Percentiles rank a stretch among this genome's conserved stretches.
Evolutionary conservation across 2,888 invertebrate genomes (phyloP).

Genomic region (Ichneumoninae sp.): DNA sequence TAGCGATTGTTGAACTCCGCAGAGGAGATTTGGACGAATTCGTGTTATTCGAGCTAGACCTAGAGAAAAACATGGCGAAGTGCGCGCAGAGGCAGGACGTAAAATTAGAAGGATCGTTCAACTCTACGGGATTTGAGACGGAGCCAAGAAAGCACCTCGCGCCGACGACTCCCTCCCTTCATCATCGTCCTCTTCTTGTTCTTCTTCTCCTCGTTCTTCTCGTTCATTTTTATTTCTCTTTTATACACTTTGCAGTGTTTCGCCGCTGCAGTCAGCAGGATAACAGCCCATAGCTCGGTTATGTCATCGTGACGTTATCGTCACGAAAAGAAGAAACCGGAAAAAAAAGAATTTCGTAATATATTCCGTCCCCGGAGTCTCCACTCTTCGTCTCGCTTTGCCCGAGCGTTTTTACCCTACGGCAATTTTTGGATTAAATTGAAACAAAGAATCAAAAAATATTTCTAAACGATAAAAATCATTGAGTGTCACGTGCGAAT

Average conservation of each 20-base stretch:
- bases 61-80: slow-evolving; percentile 71
- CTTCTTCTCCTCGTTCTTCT: slow-evolving; percentile 35
- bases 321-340: background rate
- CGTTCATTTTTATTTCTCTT: slow-evolving; percentile 20
- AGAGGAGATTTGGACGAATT: slow-evolving; percentile 46
- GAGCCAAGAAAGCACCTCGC: slow-evolving; percentile 73
- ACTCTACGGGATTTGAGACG: slow-evolving; percentile 73
- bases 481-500: too few relatives aligned
- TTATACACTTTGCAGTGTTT: slow-evolving; percentile 59
- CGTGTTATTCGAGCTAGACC: slow-evolving; percentile 75
- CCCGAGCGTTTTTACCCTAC: background rate
- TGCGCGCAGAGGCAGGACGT: slow-evolving; percentile 63
- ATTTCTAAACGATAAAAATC: too few relatives aligned
- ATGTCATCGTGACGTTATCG: slow-evolving; percentile 5
- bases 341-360: background rate
- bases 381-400: background rate
- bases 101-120: slow-evolving; percentile 80
- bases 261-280: slow-evolving; percentile 68
- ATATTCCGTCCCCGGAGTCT: background rate
- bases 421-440: too few relatives aligned
- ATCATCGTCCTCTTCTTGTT: slow-evolving; percentile 29
- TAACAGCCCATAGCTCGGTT: slow-evolving; percentile 75
- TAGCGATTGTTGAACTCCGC: background rate
- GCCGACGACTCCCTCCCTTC: slow-evolving; percentile 11
- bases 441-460: too few relatives aligned